These are phyloP conservation scores for Saccopteryx bilineata DNA, from an alignment of 2,113 vertebrate genomes.

Conservation along the genomic window DNA sequence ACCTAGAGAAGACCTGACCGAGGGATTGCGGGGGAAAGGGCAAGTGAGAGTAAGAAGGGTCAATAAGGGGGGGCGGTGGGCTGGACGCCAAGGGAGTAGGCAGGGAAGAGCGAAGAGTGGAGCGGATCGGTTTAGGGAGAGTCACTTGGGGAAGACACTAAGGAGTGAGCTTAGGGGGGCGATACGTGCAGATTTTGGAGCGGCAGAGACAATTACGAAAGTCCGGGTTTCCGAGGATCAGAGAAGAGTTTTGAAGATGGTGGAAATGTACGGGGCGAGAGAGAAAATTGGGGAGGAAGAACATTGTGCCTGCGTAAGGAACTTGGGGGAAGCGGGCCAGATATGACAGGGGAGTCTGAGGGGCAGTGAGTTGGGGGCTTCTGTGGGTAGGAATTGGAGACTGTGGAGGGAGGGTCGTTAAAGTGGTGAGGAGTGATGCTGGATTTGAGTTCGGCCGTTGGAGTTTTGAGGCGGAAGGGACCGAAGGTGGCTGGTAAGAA, in stretches of 20 bases:
- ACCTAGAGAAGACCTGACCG: conserved; percentile 65
- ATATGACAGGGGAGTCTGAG: neutral
- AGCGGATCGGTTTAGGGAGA: neutral
- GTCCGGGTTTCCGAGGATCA: neutral
- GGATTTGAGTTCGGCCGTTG: neutral
- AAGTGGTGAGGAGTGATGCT: neutral
- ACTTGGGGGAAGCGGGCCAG: neutral
- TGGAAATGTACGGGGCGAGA: conserved; percentile 15
- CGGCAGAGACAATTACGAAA: neutral
- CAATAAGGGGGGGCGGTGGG: neutral
- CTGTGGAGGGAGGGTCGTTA: neutral
- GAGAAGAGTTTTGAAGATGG: conserved; percentile 69
- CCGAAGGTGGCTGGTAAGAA: neutral
- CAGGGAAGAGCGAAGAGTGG: neutral
- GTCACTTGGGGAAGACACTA: conserved; percentile 16
- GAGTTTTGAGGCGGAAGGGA: conserved; percentile 15
- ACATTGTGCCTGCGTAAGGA: neutral
- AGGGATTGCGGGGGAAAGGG: neutral
- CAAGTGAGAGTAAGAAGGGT: neutral
- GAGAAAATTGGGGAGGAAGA: neutral
- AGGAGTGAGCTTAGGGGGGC: neutral
- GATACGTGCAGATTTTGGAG: neutral
- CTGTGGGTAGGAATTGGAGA: conserved; percentile 29
- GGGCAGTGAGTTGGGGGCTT: neutral
- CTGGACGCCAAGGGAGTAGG: neutral